Base-by-base conservation (phyloP, 1,140 invertebrate genomes). In the Pygmarrhopalites habei region DNA sequence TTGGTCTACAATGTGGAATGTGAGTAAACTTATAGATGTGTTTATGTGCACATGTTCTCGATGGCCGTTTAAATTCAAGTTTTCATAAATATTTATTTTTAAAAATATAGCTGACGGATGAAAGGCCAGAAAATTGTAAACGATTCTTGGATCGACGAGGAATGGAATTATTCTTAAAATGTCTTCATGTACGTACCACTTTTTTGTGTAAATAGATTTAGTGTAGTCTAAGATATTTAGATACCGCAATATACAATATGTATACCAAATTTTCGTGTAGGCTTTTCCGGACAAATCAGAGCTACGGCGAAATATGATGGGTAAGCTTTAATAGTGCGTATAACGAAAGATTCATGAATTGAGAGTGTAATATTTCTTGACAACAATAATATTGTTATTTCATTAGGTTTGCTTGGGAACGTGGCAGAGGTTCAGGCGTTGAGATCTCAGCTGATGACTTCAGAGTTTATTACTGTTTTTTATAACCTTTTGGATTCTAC, bases 1-100 rank as follows among this genome's bases (percentile, higher is more conserved):
- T 5, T 98, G 95, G 95, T 96, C 92, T 62, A 94, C 92, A 2
- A 89, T 98, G 87, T 92, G 89, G 90, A 98, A 98, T 79, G 81
- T 85, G 5, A 84, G 82, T 72, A 21, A 28, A 17, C 5, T 23
- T 17, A n/a, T n/a, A n/a, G n/a, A n/a, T n/a, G 28, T 5, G 15
- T 17, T 5, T 19, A 35, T 5, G n/a, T n/a, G n/a, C n/a, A n/a
- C n/a, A n/a, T n/a, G n/a, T n/a, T n/a, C n/a, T n/a, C n/a, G n/a
- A n/a, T n/a, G n/a, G n/a, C n/a, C n/a, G n/a, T n/a, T n/a, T n/a
- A n/a, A n/a, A n/a, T n/a, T n/a, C n/a, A n/a, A n/a, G n/a, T n/a
- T n/a, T n/a, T n/a, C n/a, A n/a, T n/a, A n/a, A n/a, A n/a, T n/a
- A n/a, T n/a, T n/a, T n/a, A n/a, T n/a, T n/a, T n/a, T n/a, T n/a